Evolutionary conservation across 2,113 vertebrate species (phyloP).

Genomic region (Pipra filicauda): DNA sequence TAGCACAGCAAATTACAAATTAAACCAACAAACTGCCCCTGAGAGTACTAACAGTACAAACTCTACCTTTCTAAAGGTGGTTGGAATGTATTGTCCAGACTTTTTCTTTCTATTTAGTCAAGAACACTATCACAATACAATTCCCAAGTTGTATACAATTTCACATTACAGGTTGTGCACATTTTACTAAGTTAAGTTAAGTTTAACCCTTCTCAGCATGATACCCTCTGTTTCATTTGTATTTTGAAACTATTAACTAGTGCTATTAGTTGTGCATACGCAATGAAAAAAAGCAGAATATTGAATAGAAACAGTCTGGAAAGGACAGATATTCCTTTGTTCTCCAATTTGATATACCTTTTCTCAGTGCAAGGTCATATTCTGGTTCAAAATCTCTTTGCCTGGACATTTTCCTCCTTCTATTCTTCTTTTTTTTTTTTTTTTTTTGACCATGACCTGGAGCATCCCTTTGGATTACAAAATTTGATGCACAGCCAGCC

Average conservation of each 20-base stretch:
- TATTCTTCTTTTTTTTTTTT: not conserved
- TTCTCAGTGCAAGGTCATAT: not conserved
- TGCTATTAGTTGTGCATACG: not conserved
- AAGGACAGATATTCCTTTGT: not conserved
- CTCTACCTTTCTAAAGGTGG: not conserved
- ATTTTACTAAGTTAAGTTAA: not conserved
- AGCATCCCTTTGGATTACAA: constrained; percentile 37
- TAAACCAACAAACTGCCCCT: not conserved
- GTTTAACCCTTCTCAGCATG: not conserved
- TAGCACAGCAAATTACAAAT: not conserved
- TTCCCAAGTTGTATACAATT: not conserved
- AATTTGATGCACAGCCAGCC: constrained; percentile 51
- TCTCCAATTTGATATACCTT: not conserved
- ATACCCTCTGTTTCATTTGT: not conserved
- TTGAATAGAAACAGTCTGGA: not conserved
- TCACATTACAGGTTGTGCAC: not conserved
- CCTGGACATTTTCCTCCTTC: not conserved
- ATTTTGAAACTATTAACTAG: not conserved
- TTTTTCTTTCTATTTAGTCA: not conserved
- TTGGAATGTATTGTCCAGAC: not conserved
- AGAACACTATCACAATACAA: not conserved
- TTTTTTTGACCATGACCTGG: not conserved
- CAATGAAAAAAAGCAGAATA: not conserved
- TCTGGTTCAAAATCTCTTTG: not conserved
- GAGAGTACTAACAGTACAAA: not conserved